phyloP scores from a whole-genome alignment of 2,797 vertebrate species.

The Eurystomus glaucurus region DNA sequence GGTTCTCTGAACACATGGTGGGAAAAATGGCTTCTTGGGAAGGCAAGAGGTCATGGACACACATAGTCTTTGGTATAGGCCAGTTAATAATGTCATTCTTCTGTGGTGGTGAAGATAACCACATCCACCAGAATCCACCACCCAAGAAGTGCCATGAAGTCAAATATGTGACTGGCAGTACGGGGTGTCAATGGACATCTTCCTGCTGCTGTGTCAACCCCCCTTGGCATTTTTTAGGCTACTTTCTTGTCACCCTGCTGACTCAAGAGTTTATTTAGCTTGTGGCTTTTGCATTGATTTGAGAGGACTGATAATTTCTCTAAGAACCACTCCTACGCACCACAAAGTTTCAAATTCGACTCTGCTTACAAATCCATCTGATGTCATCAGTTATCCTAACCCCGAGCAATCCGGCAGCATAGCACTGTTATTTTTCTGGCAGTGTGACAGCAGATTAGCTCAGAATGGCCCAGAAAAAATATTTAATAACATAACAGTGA shows the following conservation, averaged over 20 bases:
- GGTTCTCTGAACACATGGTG: not conserved
- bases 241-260: not conserved
- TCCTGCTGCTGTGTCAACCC: not conserved
- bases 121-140: not conserved
- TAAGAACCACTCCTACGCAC: not conserved
- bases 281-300: not conserved
- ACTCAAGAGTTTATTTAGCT: not conserved
- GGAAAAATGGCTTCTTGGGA: not conserved
- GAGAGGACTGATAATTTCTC: not conserved
- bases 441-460: slow-evolving; percentile 49
- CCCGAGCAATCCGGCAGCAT: not conserved
- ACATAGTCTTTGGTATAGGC: not conserved
- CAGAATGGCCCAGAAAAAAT: slow-evolving; percentile 61
- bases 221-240: not conserved
- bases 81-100: not conserved
- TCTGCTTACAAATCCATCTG: slow-evolving; percentile 22
- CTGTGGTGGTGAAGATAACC: not conserved
- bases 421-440: slow-evolving; percentile 61
- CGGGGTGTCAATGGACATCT: not conserved
- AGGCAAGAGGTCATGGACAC: not conserved
- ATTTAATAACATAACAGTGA: slow-evolving; percentile 64
- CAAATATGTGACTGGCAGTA: not conserved
- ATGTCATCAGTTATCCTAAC: slow-evolving; percentile 70
- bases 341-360: not conserved
- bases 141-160: fast-evolving